Evolutionary conservation across 2,113 vertebrate species (phyloP).

Genomic region (Pyxicephalus adspersus): DNA sequence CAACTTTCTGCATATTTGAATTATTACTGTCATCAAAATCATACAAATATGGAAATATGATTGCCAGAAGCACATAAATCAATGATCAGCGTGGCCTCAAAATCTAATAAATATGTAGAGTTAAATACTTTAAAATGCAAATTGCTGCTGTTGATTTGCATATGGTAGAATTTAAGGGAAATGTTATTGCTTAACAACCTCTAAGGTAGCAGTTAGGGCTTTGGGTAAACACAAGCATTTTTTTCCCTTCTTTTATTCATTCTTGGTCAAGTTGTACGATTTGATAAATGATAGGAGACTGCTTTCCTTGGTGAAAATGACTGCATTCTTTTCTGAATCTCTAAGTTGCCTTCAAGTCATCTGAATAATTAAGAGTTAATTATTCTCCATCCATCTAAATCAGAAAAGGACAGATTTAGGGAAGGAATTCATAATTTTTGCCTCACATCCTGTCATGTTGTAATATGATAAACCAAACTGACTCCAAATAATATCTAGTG

Average conservation of each 20-base stretch:
- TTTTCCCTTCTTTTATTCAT: conserved; percentile 73
- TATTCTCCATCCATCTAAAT: conserved; percentile 99
- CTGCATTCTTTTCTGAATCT: conserved; percentile 92
- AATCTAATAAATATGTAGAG: conserved; percentile 99
- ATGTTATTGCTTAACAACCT: conserved; percentile 96
- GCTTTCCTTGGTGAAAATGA: conserved; percentile 89
- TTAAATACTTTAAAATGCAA: conserved; percentile 99
- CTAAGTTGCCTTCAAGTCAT: conserved; percentile 99
- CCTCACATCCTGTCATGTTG: conserved; percentile 92
- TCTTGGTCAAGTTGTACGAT: conserved; percentile 93
- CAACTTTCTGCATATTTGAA: conserved; percentile 99
- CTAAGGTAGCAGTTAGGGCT: conserved; percentile 90
- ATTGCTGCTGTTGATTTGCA: conserved; percentile 95
- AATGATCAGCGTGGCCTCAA: conserved; percentile 99
- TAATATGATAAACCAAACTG: conserved; percentile 99
- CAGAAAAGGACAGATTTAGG: conserved; percentile 98
- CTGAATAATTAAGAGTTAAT: conserved; percentile 99
- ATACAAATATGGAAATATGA: conserved; percentile 99
- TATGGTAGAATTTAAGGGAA: conserved; percentile 98
- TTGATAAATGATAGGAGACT: conserved; percentile 92
- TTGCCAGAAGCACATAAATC: conserved; percentile 99
- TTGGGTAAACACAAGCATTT: conserved; percentile 80
- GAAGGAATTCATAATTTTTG: conserved; percentile 99
- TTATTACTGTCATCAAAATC: conserved; percentile 99
- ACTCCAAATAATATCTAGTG: conserved; percentile 98